Conservation (phyloP, 2,888 invertebrate genomes). For the Vannuccia rotundouncinata region DNA sequence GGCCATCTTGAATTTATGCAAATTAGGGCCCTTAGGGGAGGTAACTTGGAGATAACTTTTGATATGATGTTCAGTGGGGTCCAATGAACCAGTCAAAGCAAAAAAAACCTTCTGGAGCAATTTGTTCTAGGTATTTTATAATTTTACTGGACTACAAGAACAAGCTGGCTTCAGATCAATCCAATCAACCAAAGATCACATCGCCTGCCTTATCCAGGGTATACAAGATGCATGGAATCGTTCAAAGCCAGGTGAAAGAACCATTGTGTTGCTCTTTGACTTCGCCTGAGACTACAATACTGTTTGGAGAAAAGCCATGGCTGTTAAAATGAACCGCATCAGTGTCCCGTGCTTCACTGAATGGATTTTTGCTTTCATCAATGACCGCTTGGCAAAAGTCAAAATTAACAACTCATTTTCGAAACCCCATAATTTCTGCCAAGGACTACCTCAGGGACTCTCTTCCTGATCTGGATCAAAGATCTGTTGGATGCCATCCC, state of each 20-base stretch:
- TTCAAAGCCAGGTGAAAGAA: not conserved
- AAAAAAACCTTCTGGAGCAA: no score
- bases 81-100: no score
- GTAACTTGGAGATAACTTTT: no score
- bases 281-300: not conserved
- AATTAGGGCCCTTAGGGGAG: no score
- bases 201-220: not conserved
- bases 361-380: not conserved
- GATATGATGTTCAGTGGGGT: no score
- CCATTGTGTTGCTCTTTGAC: not conserved
- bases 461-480: not conserved
- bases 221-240: not conserved
- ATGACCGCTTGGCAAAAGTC: not conserved
- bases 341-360: not conserved
- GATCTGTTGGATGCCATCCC: not conserved
- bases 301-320: not conserved
- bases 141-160: no score
- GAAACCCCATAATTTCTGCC: not conserved
- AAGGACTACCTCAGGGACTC: slow-evolving; percentile 13
- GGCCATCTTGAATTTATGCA: no score
- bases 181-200: not conserved
- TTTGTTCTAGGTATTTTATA: no score
- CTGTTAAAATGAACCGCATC: not conserved
- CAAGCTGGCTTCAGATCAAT: not conserved
- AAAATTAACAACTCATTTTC: not conserved